Evolutionary conservation across 2,797 vertebrate species (phyloP).

Genomic region (Synaphobranchus kaupii): DNA sequence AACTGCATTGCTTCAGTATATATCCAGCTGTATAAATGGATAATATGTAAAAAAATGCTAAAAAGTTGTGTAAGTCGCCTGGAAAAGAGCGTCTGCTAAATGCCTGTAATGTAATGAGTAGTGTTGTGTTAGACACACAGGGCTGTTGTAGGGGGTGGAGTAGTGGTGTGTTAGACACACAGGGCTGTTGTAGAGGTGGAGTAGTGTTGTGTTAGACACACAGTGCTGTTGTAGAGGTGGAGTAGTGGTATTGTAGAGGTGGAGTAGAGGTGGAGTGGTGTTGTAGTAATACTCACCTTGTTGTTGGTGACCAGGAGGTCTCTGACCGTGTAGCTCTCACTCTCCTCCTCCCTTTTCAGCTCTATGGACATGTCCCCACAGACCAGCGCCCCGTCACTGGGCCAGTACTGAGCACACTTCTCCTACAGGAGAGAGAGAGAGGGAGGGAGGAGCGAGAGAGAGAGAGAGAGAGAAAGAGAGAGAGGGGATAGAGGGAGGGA

Average conservation of each 20-base stretch:
- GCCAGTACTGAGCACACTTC: constrained; percentile 97
- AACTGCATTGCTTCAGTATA: too few species aligned
- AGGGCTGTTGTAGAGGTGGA: not conserved
- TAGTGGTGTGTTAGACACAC: not conserved
- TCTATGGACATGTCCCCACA: constrained; percentile 91
- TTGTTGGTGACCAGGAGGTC: constrained; percentile 94
- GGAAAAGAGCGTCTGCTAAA: too few species aligned
- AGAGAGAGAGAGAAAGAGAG: too few species aligned
- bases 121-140: too few species aligned
- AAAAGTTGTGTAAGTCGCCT: too few species aligned
- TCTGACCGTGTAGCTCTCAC: constrained; percentile 93
- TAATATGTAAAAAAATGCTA: too few species aligned
- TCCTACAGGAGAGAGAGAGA: constrained; percentile 72
- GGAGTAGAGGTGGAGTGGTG: not conserved
- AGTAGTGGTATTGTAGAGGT: not conserved
- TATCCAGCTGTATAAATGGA: too few species aligned
- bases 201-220: not conserved
- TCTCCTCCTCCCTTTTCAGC: constrained; percentile 94
- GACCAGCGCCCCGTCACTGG: constrained; percentile 83
- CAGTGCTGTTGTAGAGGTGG: not conserved
- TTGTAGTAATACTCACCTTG: constrained; percentile 73
- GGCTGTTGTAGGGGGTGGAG: not conserved
- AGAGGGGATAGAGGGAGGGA: not conserved
- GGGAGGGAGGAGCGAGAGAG: not conserved
- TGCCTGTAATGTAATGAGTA: too few species aligned